Evolutionary conservation across 2,888 invertebrate species (phyloP), one percentile per base, ranked within the genome.

Genomic region (Willowsia nigromaculata): DNA sequence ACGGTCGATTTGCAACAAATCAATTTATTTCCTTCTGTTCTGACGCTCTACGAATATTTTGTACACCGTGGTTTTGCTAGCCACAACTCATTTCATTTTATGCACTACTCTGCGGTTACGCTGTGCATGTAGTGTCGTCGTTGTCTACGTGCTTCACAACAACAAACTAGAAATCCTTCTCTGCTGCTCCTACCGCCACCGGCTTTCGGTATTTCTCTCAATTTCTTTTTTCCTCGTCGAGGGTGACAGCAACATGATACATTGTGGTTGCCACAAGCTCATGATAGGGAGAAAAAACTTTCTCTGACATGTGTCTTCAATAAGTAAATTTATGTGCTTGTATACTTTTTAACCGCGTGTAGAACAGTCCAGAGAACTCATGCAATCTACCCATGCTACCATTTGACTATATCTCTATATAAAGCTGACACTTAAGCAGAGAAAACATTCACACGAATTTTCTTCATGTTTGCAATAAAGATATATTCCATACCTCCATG

Each of bases 241-340:
- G 30, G 65, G 78, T 84, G 88, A 88, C 88, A 88, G 78, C 65
- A 76, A 84, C 84, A 88, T 84, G 88, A 88, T 88, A 78, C 88
- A 88, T 88, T 78, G 78, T 84, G 65, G 47, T 81, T 88, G 68
- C 83, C 83, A 88, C 76, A 78, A 71, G 65, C 76, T 53, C 76
- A 86, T 78, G 56, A 86, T 71, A 81, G 40, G 81, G 30, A 22
- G 27, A 62, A 88, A 62, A 82, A 87, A 84, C 15, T 71, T 74
- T 74, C 47, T 84, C n/a, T 74, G 84, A 74, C 84, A 71, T 84
- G 53, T 50, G 53, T 68, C 68, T 83, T 83, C 83, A 65, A 71
- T 83, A 68, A 65, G 30, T 82, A 82, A 82, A 82, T 62, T 82
- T 76, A 76, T 76, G 76, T 76, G 76, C 50, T 82, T 13, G 50